Base-by-base conservation (phyloP, 2,113 vertebrate species). In the Labeo rohita region DNA sequence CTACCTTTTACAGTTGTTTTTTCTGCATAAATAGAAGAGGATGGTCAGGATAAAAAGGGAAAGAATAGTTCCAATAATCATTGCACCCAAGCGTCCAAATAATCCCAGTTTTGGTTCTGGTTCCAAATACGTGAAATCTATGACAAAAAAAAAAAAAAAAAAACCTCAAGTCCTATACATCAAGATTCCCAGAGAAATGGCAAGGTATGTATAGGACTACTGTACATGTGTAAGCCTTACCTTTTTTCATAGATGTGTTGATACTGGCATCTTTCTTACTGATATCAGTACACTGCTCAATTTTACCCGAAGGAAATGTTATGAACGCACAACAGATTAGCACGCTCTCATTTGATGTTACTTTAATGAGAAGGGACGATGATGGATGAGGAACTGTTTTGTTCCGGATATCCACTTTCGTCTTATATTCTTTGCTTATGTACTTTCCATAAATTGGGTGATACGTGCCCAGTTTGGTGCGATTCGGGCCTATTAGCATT, bases 241-340 rank as follows among this genome's bases (percentile, higher is more conserved):
- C 77, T 74, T 86, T 81, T 28, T n/a, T 75, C 5, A 16, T 18
- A 11, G 65, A 72, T 10, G 34, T 54, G 45, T 79, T 65, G 23
- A n/a, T 47, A 50, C 28, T n/a, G 61, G 5, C 59, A 10, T 83
- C 59, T 36, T 72, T 85, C 18, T 88, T 18, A 8, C 74, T 84
- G 50, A 81, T 76, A 10, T 85, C 73, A 15, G 34, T 66, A 39
- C 91, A 91, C 21, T 70, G 43, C 34, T 85, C 80, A 66, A 91
- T 72, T 15, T 23, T 87, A 39, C 91, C 91, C 34, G 87, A 89
- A 18, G 91, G 90, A 82, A 92, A 92, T 8, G 89, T 87, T 9
- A 85, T 45, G 34, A 92, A 90, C 12, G 85, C 79, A 61, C 91
- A 92, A 79, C 91, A 92, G 50, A 89, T 70, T 39, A 10, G 5